Conservation (phyloP, 2,797 vertebrate species). For the Urosaurus nigricauda region DNA sequence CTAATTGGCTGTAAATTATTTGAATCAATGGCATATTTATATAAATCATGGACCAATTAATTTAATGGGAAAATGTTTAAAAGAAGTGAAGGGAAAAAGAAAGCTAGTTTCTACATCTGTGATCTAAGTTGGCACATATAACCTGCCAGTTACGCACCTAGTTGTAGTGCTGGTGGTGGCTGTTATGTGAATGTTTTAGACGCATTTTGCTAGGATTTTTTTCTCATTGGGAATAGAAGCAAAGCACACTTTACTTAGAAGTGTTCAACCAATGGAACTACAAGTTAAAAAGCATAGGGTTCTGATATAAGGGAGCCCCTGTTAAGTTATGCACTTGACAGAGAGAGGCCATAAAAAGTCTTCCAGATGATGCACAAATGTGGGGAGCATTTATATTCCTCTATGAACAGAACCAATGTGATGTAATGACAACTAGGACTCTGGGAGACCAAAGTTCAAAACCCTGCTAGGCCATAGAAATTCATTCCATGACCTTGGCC, state of each 20-base stretch:
- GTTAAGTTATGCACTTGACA: neutral
- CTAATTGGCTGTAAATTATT: conserved; percentile 31
- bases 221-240: neutral
- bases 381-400: neutral
- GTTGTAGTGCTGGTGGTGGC: neutral
- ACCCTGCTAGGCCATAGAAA: too few relatives aligned
- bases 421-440: too few relatives aligned
- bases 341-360: neutral
- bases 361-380: neutral
- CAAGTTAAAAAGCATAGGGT: neutral
- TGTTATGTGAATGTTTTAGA: neutral
- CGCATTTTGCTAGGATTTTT: rapidly evolving
- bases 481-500: too few relatives aligned
- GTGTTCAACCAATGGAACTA: neutral
- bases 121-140: conserved; percentile 31
- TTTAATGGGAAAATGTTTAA: neutral
- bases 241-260: neutral
- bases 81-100: neutral
- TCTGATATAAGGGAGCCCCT: neutral
- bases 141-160: neutral
- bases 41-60: neutral
- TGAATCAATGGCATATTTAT: conserved; percentile 35
- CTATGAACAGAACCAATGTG: neutral
- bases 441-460: too few relatives aligned
- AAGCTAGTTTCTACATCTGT: neutral